Evolutionary conservation across 1,140 invertebrate genomes (phyloP).

Genomic region (Pseudomyrmex concolor): DNA sequence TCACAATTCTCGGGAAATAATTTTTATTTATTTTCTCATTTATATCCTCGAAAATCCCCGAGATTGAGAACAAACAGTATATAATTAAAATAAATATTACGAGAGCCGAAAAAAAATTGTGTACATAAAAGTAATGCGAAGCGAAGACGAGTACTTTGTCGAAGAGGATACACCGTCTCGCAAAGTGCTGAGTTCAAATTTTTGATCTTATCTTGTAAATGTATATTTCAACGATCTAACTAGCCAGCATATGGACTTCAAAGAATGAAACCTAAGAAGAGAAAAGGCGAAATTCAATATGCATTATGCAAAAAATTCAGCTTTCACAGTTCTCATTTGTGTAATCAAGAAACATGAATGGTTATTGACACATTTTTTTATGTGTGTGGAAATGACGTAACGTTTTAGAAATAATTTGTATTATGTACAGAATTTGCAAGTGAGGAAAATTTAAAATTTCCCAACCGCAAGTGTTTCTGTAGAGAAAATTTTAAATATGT

Average conservation of each 20-base stretch:
- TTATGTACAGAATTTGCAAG: too few relatives aligned
- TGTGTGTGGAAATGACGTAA: background rate
- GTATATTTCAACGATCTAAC: conserved; percentile 23
- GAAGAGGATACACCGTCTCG: background rate
- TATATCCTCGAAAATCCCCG: too few relatives aligned
- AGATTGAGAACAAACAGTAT: too few relatives aligned
- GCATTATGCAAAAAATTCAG: background rate
- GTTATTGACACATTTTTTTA: too few relatives aligned
- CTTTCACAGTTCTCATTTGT: background rate
- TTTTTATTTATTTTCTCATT: background rate
- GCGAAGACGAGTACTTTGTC: background rate
- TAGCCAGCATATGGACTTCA: conserved; percentile 31
- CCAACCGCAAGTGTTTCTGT: too few relatives aligned
- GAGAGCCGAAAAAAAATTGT: background rate
- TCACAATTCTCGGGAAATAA: conserved; percentile 2
- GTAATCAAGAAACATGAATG: too few relatives aligned
- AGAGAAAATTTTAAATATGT: too few relatives aligned
- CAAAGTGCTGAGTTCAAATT: conserved; percentile 36
- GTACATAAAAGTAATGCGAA: background rate
- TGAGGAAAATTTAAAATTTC: too few relatives aligned
- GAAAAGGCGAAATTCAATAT: conserved; percentile 24
- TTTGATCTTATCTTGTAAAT: conserved; percentile 20
- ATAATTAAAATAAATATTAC: too few relatives aligned
- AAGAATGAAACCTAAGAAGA: conserved; percentile 29
- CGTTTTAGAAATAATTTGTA: background rate